Conservation (phyloP, 1,140 invertebrate species). For the Procambarus clarkii region DNA sequence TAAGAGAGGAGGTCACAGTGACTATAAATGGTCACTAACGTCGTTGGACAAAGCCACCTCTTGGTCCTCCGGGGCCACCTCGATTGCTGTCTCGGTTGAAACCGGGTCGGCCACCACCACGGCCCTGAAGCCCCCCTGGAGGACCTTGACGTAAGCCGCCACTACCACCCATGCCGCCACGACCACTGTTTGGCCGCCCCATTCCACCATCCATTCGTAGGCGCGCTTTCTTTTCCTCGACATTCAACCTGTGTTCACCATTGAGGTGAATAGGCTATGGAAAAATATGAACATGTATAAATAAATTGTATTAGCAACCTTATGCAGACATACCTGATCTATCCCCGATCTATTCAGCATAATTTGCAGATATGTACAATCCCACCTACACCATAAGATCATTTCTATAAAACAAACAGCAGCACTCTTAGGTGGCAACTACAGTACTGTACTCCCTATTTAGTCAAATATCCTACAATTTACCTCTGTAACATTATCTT, state of each 20-base stretch:
- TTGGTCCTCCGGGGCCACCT: slow-evolving; percentile 52
- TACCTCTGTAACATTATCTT: no score
- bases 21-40: slow-evolving; percentile 39
- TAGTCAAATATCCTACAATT: no score
- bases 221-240: slow-evolving; percentile 71
- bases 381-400: no score
- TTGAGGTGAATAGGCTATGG: slow-evolving; percentile 58
- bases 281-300: background rate
- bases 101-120: slow-evolving; percentile 41
- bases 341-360: no score
- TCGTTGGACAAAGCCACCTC: slow-evolving; percentile 49
- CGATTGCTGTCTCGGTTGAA: slow-evolving; percentile 58
- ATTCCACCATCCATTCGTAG: slow-evolving; percentile 52
- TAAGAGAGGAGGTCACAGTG: slow-evolving; percentile 14
- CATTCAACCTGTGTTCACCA: slow-evolving; percentile 72
- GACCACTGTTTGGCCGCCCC: slow-evolving; percentile 60
- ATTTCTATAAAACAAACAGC: no score
- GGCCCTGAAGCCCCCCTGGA: slow-evolving; percentile 46
- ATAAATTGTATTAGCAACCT: background rate
- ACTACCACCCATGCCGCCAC: slow-evolving; percentile 55
- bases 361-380: no score
- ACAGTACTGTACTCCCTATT: no score
- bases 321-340: background rate
- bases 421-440: no score
- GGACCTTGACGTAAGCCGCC: slow-evolving; percentile 32